phyloP scores from a whole-genome alignment of 2,888 invertebrate species.

The Drosophila niveifrons region DNA sequence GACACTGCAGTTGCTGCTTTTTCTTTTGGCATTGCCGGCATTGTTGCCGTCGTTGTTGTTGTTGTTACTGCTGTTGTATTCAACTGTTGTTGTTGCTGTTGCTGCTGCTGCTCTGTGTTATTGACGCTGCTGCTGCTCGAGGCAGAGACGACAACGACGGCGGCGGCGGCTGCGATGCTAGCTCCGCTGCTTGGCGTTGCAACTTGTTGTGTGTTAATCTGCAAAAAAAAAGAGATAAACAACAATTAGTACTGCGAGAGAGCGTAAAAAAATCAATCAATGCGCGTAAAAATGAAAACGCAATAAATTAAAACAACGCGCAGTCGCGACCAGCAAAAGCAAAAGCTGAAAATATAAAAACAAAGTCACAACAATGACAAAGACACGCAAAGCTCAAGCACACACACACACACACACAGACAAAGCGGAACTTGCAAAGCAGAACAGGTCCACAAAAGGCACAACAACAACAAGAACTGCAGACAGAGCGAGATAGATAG shows the following conservation, averaged over 20 bases:
- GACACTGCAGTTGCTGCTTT: slow-evolving; percentile 84
- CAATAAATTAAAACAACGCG: slow-evolving; percentile 67
- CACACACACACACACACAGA: slow-evolving; percentile 34
- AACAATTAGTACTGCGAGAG: not conserved
- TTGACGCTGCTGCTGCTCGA: slow-evolving; percentile 70
- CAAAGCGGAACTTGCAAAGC: slow-evolving; percentile 53
- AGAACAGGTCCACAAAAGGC: slow-evolving; percentile 14
- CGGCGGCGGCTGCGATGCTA: slow-evolving; percentile 58
- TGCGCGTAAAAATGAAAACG: slow-evolving; percentile 45
- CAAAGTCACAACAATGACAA: slow-evolving; percentile 18
- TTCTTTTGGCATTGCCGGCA: slow-evolving; percentile 86
- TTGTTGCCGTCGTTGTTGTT: slow-evolving; percentile 71
- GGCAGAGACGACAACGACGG: slow-evolving; percentile 62
- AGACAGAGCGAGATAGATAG: slow-evolving; percentile 8
- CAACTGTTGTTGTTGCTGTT: slow-evolving; percentile 44
- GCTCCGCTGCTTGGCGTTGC: slow-evolving; percentile 67
- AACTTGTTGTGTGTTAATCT: slow-evolving; percentile 74
- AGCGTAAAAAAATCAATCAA: slow-evolving; percentile 30
- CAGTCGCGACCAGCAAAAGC: slow-evolving; percentile 46
- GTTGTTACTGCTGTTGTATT: slow-evolving; percentile 35
- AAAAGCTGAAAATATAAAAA: not conserved
- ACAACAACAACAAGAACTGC: slow-evolving; percentile 5
- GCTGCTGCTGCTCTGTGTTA: slow-evolving; percentile 48
- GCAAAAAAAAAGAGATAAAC: slow-evolving; percentile 23
- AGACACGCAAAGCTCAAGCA: slow-evolving; percentile 25